Percentiles rank a stretch among this genome's conserved stretches.
phyloP scores from a whole-genome alignment of 1,140 invertebrate genomes.

The Pinna nobilis region DNA sequence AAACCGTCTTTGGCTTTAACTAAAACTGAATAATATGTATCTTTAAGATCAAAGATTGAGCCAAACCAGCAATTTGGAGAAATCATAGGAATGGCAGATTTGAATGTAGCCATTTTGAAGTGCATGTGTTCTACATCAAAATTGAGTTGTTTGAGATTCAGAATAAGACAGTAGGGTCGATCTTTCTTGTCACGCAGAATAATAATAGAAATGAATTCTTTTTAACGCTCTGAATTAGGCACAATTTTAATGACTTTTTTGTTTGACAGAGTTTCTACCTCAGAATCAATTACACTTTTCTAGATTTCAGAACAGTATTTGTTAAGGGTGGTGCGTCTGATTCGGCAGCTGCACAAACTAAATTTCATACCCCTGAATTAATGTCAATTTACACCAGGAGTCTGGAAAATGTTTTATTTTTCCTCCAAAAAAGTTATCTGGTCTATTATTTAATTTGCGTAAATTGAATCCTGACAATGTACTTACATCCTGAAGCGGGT shows the following conservation, averaged over 20 bases:
- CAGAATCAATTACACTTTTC: slow-evolving; percentile 8
- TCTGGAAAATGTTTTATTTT: not conserved
- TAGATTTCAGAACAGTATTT: slow-evolving; percentile 17
- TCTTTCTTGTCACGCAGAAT: slow-evolving; percentile 37
- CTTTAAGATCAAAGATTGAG: slow-evolving; percentile 38
- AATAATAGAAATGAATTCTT: slow-evolving; percentile 45
- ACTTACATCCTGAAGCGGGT: too few relatives aligned
- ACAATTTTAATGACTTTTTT: slow-evolving; percentile 26
- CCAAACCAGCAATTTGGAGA: slow-evolving; percentile 32
- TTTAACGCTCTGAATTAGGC: not conserved
- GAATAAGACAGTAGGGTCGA: slow-evolving; percentile 22
- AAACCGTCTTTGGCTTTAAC: slow-evolving; percentile 27
- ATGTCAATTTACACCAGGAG: not conserved
- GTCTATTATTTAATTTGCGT: not conserved
- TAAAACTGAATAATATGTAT: slow-evolving; percentile 43
- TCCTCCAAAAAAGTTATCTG: not conserved
- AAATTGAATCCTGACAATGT: too few relatives aligned
- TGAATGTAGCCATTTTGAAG: slow-evolving; percentile 45
- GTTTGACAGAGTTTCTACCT: slow-evolving; percentile 4
- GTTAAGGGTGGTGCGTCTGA: slow-evolving; percentile 4
- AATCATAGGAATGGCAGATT: slow-evolving; percentile 19
- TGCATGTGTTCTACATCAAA: slow-evolving; percentile 39
- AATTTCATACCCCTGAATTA: slow-evolving; percentile 24
- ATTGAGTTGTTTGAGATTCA: slow-evolving; percentile 45
- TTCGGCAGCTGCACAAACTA: not conserved